Evolutionary conservation across 2,888 invertebrate genomes (phyloP).

Genomic region (Amiota mariae): DNA sequence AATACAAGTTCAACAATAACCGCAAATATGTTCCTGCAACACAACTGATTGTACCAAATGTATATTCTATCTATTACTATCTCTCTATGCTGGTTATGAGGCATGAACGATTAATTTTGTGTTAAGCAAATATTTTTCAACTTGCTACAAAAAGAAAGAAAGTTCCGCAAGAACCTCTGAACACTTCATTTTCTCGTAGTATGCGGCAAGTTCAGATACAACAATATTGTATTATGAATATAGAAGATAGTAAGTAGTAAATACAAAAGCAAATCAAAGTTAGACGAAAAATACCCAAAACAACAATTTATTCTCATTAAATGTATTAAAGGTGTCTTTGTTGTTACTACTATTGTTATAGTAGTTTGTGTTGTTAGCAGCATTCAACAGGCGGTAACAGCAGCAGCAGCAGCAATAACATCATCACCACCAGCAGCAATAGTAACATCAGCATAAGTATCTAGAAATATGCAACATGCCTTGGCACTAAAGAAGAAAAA

Average conservation of each 20-base stretch:
- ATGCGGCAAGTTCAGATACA: background rate
- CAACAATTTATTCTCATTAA: slow-evolving; percentile 68
- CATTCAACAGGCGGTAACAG: no score
- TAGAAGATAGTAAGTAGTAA: background rate
- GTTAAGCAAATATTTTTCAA: slow-evolving; percentile 21
- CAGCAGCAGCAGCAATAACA: no score
- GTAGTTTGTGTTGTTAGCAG: no score
- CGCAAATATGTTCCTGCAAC: no score
- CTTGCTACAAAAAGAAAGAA: background rate
- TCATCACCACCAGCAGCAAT: no score
- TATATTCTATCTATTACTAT: no score
- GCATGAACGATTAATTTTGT: slow-evolving; percentile 21
- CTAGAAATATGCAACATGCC: slow-evolving; percentile 36
- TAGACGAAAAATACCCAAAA: slow-evolving; percentile 59
- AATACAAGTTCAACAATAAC: background rate
- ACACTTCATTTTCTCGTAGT: slow-evolving; percentile 12
- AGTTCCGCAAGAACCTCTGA: background rate
- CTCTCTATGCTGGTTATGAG: background rate
- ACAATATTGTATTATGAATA: no score
- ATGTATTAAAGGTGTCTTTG: slow-evolving; percentile 58
- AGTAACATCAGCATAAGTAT: no score
- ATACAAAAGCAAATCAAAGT: slow-evolving; percentile 20
- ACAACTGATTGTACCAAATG: background rate
- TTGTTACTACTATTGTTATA: no score
- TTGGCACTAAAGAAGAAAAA: slow-evolving; percentile 3